A percentile compares a stretch with the other conserved stretches of the same genome.
Evolutionary conservation across 2,888 invertebrate genomes (phyloP).

Genomic region (Sarcophaga subvicina): DNA sequence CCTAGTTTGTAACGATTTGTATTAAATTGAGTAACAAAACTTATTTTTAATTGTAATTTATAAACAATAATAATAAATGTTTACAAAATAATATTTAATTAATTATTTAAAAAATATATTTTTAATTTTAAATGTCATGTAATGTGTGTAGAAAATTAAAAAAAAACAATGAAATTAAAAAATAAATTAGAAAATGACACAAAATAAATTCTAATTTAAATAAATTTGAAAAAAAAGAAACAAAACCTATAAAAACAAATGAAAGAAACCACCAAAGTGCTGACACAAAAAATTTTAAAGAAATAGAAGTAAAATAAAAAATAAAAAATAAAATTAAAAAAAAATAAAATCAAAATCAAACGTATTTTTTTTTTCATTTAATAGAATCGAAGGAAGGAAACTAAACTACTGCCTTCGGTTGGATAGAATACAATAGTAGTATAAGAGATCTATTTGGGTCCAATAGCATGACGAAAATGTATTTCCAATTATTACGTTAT

Average conservation of each 20-base stretch:
- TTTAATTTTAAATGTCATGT: constrained; percentile 48
- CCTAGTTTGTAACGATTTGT: constrained; percentile 52
- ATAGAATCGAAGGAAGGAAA: too few species aligned
- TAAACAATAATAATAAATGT: constrained; percentile 52
- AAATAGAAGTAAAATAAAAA: constrained; percentile 62
- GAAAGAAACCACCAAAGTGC: constrained; percentile 78
- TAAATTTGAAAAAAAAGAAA: constrained; percentile 34
- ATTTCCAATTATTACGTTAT: too few species aligned
- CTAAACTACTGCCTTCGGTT: too few species aligned
- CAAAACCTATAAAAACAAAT: constrained; percentile 62
- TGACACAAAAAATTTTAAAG: constrained; percentile 75
- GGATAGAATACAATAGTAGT: not conserved
- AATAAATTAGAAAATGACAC: constrained; percentile 1
- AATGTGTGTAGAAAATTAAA: constrained; percentile 24
- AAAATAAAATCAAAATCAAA: not conserved
- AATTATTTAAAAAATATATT: constrained; percentile 3
- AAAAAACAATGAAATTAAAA: too few species aligned
- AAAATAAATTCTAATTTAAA: constrained; percentile 36
- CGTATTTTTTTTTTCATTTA: not conserved
- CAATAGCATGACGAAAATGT: too few species aligned
- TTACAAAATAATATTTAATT: constrained; percentile 58
- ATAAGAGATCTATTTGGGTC: too few species aligned
- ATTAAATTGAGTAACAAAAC: not conserved
- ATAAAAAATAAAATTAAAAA: constrained; percentile 5
- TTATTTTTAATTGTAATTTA: constrained; percentile 60